These are phyloP conservation scores for Kuschelorhynchus macadamiae DNA, from an alignment of 2,888 invertebrate species.

Conservation along the genomic window DNA sequence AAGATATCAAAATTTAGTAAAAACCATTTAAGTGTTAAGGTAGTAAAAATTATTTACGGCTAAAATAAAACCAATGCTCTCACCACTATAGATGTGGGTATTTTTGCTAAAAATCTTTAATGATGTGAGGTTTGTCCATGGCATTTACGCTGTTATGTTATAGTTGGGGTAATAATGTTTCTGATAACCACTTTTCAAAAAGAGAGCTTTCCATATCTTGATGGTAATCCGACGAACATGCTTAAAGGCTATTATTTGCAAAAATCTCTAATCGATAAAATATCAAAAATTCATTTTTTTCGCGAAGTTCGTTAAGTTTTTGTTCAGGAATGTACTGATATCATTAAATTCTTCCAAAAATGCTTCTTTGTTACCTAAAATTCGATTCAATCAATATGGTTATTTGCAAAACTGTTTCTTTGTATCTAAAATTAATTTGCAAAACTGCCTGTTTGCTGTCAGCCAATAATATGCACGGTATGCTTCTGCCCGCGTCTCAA, in stretches of 20 bases:
- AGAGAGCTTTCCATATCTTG: too few relatives aligned
- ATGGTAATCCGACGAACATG: too few relatives aligned
- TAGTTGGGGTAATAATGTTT: too few relatives aligned
- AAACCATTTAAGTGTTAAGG: too few relatives aligned
- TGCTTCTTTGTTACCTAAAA: background rate
- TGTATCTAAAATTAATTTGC: background rate
- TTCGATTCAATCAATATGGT: background rate
- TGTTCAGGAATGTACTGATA: background rate
- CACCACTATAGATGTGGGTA: too few relatives aligned
- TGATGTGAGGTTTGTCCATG: too few relatives aligned
- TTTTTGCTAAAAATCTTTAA: too few relatives aligned
- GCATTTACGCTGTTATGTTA: too few relatives aligned
- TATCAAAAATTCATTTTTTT: background rate
- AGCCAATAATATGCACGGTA: background rate
- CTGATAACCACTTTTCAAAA: too few relatives aligned
- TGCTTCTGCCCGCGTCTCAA: background rate
- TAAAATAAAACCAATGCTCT: too few relatives aligned
- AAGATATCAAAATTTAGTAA: too few relatives aligned
- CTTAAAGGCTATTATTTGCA: slow-evolving; percentile 1
- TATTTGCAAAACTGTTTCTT: slow-evolving; percentile 5
- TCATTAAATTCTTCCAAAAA: background rate
- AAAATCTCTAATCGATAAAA: slow-evolving; percentile 3
- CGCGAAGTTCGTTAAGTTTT: background rate
- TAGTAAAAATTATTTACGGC: too few relatives aligned
- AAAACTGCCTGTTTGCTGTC: slow-evolving; percentile 3